Percentiles rank a stretch among this genome's conserved stretches.
These are phyloP conservation scores for Catagonus wagneri DNA, from an alignment of 2,113 vertebrate species.

Conservation along the genomic window DNA sequence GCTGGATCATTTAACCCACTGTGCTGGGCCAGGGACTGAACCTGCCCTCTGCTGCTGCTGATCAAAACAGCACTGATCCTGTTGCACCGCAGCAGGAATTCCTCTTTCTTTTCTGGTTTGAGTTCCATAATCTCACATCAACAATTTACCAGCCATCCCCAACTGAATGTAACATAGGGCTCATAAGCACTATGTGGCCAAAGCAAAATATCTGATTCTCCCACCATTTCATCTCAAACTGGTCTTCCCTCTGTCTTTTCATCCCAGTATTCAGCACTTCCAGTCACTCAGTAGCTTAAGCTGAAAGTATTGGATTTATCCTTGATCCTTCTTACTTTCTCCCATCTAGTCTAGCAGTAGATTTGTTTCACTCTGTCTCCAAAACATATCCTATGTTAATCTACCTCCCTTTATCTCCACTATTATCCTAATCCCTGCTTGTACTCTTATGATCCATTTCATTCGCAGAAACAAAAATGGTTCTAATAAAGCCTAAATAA, in stretches of 20 bases:
- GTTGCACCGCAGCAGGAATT: no score
- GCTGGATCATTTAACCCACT: no score
- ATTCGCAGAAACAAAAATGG: background rate
- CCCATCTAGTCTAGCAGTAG: background rate
- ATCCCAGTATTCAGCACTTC: background rate
- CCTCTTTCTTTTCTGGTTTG: background rate
- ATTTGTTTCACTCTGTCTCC: background rate
- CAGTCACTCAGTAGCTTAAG: background rate
- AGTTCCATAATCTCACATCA: background rate
- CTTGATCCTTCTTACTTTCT: background rate
- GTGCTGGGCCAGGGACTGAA: no score
- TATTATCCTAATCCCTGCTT: background rate
- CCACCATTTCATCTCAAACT: background rate
- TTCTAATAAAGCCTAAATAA: background rate
- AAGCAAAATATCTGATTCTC: background rate
- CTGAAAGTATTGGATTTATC: background rate
- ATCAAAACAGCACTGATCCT: no score
- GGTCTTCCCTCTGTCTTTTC: accelerated
- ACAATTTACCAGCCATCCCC: background rate
- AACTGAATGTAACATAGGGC: background rate
- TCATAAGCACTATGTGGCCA: background rate
- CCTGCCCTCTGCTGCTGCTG: no score
- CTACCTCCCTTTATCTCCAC: accelerated
- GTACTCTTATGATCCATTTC: background rate
- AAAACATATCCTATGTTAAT: background rate